Base-by-base conservation (phyloP, 2,113 vertebrate genomes). In the Chloebia gouldiae region DNA sequence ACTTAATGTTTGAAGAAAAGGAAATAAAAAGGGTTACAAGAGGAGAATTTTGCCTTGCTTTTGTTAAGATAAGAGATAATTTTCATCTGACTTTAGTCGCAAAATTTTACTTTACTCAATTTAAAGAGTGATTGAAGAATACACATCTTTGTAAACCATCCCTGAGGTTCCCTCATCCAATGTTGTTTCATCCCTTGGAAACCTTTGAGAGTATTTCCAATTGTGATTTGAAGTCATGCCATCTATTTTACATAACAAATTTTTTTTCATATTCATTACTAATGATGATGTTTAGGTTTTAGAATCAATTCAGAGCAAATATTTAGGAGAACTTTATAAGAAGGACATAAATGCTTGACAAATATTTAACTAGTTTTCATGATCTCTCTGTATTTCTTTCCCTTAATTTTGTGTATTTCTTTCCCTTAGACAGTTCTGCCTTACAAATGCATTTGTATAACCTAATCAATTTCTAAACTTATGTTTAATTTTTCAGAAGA, bases 51-150 rank as follows among this genome's bases (percentile, higher is more conserved):
- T 92, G 28, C 73, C 39, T 92, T 69, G 20, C 42, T 95, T 96
- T 93, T 93, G 64, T 91, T 94, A 73, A 10, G 45, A 94, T 80
- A 49, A 91, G 42, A 96, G 28, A 17, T 71, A 71, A 69, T 92
- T 96, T 90, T 42, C 64, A 64, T 90, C 93, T 95, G 47, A 25
- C 64, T 94, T 56, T 94, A 92, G 81, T 81, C 59, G 92, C 11
- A 83, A 60, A 90, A 71, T 91, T 95, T 91, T 57, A 57, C 56
- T 86, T 89, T 72, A 69, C 15, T 86, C 2, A 4, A 83, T 66
- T 65, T 87, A 93, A 92, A 86, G 70, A 89, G 33, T 51, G 80
- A 87, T 44, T 94, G 95, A 95, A 97, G 91, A 96, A 92, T 42
- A 94, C 49, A 88, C 42, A 72, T 77, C 60, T 96, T 81, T 95